phyloP scores from a whole-genome alignment of 2,888 invertebrate species.

The Epistrophe grossulariae region DNA sequence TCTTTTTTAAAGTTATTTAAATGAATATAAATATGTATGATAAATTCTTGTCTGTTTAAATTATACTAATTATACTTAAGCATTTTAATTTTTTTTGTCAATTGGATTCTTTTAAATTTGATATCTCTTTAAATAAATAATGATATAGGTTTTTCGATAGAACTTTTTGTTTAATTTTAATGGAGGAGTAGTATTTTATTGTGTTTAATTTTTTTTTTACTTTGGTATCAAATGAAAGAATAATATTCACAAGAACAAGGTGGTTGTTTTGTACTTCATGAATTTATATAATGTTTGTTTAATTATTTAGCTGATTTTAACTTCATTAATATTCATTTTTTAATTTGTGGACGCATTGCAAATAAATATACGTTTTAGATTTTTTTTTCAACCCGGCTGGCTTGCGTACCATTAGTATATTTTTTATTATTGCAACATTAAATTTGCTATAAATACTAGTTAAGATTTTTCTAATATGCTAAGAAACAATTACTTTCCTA shows the following conservation, averaged over 20 bases:
- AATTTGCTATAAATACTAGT: slow-evolving; percentile 37
- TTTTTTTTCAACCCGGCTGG: no score
- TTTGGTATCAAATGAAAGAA: slow-evolving; percentile 40
- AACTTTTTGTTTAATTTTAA: not conserved
- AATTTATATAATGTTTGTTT: slow-evolving; percentile 23
- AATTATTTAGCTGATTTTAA: not conserved
- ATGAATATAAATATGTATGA: slow-evolving; percentile 47
- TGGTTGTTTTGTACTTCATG: slow-evolving; percentile 74
- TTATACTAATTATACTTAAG: no score
- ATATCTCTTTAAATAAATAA: no score
- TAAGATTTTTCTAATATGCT: not conserved
- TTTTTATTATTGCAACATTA: slow-evolving; percentile 38
- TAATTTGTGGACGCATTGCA: not conserved
- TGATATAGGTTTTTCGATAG: not conserved
- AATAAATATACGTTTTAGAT: not conserved
- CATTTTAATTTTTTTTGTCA: slow-evolving; percentile 6
- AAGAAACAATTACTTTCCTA: not conserved
- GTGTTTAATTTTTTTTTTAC: slow-evolving; percentile 13
- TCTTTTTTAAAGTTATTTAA: slow-evolving; percentile 2
- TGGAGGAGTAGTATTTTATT: not conserved
- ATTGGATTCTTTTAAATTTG: no score
- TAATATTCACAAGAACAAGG: slow-evolving; percentile 60
- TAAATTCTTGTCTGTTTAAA: slow-evolving; percentile 3
- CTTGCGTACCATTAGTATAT: not conserved
- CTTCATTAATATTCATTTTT: not conserved